These are phyloP conservation scores for Petrosia ficiformis DNA, from an alignment of 37 sponge, comb jelly and placozoan genomes.

Conservation along the genomic window DNA sequence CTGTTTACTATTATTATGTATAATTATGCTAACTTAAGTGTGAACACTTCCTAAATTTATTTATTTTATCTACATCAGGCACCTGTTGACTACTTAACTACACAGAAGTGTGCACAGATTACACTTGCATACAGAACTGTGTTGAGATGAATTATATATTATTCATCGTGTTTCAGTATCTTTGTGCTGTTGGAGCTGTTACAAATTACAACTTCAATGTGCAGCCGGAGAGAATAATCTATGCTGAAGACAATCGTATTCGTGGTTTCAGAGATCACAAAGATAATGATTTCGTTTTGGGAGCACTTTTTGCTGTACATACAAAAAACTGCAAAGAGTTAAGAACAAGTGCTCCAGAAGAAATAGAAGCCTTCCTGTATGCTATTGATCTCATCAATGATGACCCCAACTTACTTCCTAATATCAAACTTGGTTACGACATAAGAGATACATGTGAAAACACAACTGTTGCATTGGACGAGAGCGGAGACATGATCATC, in stretches of 20 bases:
- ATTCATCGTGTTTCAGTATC: too few species aligned
- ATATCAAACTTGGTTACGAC: slow-evolving; percentile 60
- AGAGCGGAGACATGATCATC: slow-evolving; percentile 45
- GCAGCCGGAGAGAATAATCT: too few species aligned
- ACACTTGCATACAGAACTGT: too few species aligned
- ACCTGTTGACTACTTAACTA: too few species aligned
- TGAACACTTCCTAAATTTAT: too few species aligned
- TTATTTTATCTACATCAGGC: too few species aligned
- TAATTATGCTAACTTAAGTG: too few species aligned
- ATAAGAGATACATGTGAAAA: slow-evolving; percentile 69
- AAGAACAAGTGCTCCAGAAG: slow-evolving; percentile 28
- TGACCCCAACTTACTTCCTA: slow-evolving; percentile 33
- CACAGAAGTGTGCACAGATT: too few species aligned
- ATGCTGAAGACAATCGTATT: background rate
- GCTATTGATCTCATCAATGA: slow-evolving; percentile 64
- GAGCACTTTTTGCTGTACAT: slow-evolving; percentile 72
- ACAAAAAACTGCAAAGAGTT: background rate
- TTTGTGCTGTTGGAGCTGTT: too few species aligned
- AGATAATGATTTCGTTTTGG: slow-evolving; percentile 52
- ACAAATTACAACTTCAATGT: too few species aligned
- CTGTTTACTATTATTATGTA: too few species aligned
- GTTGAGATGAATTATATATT: too few species aligned
- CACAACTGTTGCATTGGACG: slow-evolving; percentile 41
- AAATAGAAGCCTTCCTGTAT: slow-evolving; percentile 73
- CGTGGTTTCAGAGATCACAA: slow-evolving; percentile 26